These are phyloP conservation scores for Ametastegia equiseti DNA, from an alignment of 2,888 invertebrate species.

Conservation along the genomic window DNA sequence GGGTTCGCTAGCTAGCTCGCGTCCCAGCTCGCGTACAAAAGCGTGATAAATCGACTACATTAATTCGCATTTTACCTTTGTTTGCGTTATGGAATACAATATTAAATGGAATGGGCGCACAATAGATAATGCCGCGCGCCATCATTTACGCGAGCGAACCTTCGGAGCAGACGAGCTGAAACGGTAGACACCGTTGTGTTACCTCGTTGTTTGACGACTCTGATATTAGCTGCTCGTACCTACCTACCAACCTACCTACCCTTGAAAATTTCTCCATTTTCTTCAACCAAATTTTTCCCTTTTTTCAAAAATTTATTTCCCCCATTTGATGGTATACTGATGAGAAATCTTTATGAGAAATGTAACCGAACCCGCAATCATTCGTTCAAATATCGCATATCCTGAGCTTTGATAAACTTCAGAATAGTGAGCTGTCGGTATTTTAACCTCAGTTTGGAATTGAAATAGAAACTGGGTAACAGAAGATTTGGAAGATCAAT, in stretches of 20 bases:
- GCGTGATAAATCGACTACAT: constrained; percentile 75
- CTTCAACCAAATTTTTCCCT: neutral
- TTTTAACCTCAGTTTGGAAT: neutral
- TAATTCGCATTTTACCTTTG: constrained; percentile 76
- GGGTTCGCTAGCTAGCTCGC: constrained; percentile 58
- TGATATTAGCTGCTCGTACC: neutral
- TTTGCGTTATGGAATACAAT: constrained; percentile 75
- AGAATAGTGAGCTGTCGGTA: neutral
- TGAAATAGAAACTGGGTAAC: neutral
- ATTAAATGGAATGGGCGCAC: constrained; percentile 75
- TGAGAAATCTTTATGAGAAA: neutral
- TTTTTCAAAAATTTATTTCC: neutral
- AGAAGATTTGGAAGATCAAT: neutral
- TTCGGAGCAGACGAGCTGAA: constrained; percentile 35
- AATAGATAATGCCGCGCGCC: constrained; percentile 74
- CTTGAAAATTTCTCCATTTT: neutral
- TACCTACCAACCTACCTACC: neutral
- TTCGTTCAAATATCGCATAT: neutral
- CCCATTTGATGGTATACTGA: neutral
- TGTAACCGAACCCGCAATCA: neutral
- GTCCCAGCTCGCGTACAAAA: constrained; percentile 71
- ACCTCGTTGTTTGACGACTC: constrained; percentile 38
- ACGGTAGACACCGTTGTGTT: neutral
- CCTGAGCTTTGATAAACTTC: neutral
- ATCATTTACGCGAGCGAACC: constrained; percentile 70